Evolutionary conservation across 2,888 invertebrate species (phyloP).

Genomic region (Limnephilus rhombicus): DNA sequence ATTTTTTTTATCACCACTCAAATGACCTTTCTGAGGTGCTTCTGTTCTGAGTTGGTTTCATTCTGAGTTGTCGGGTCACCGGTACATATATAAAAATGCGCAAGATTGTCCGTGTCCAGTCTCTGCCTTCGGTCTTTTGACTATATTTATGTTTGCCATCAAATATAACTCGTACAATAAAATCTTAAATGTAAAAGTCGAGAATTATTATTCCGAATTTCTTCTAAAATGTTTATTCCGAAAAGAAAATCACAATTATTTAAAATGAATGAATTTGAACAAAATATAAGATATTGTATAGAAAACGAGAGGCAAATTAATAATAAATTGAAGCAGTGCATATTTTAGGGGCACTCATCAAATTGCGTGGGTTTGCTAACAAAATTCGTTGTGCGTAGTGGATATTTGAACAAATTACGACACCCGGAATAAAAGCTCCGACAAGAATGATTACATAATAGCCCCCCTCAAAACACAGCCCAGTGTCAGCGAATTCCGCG

Average conservation of each 20-base stretch:
- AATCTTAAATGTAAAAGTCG: too few species aligned
- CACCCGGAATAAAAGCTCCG: constrained; percentile 25
- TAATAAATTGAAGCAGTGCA: background rate
- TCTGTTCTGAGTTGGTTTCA: too few species aligned
- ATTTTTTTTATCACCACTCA: too few species aligned
- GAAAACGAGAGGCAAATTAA: background rate
- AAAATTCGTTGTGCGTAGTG: background rate
- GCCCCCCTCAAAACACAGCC: constrained; percentile 44
- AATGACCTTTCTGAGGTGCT: too few species aligned
- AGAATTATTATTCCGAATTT: background rate
- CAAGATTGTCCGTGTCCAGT: too few species aligned
- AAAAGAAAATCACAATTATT: background rate
- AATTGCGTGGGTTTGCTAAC: background rate
- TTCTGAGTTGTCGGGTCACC: too few species aligned
- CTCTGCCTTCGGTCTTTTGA: too few species aligned
- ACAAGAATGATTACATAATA: constrained; percentile 53
- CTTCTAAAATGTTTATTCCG: background rate
- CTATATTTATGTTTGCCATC: too few species aligned
- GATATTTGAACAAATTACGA: constrained; percentile 40
- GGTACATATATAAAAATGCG: too few species aligned
- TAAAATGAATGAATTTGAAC: background rate
- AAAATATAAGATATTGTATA: background rate
- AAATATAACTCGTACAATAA: too few species aligned
- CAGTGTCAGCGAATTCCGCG: constrained; percentile 46
- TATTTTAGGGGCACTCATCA: background rate